A percentile compares a stretch with the other conserved stretches of the same genome.
Evolutionary conservation across 2,113 vertebrate genomes (phyloP).

Genomic region (Chiloscyllium plagiosum): DNA sequence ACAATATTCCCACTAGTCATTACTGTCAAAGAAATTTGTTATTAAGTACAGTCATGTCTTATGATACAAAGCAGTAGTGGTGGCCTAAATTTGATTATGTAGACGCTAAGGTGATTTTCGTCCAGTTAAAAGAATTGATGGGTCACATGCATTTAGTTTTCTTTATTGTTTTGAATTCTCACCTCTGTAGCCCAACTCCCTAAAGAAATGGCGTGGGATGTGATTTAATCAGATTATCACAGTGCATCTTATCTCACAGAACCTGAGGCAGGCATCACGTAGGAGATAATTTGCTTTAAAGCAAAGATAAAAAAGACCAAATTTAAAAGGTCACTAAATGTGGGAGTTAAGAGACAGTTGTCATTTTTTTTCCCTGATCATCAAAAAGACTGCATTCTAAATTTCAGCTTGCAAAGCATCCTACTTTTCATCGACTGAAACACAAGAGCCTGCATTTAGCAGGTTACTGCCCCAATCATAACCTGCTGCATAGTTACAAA

Average conservation of each 20-base stretch:
- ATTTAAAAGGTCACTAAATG: slow-evolving; percentile 32
- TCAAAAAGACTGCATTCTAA: not conserved
- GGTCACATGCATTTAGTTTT: not conserved
- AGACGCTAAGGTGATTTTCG: not conserved
- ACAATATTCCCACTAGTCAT: not conserved
- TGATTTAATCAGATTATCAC: slow-evolving; percentile 9
- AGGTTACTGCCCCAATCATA: slow-evolving; percentile 27
- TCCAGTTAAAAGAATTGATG: not conserved
- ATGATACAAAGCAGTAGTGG: not conserved
- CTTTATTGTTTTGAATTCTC: not conserved
- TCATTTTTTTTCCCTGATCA: not conserved
- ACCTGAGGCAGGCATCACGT: not conserved
- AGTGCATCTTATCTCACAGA: not conserved
- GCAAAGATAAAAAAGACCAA: slow-evolving; percentile 11
- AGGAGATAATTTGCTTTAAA: not conserved
- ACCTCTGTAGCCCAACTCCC: not conserved
- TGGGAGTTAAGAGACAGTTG: slow-evolving; percentile 18
- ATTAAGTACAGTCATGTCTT: not conserved
- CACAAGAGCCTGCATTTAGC: slow-evolving; percentile 4
- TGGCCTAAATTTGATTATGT: not conserved
- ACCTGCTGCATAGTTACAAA: slow-evolving; percentile 21
- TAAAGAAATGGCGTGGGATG: slow-evolving; percentile 24
- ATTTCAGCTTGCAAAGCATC: slow-evolving; percentile 23
- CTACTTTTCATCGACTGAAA: not conserved
- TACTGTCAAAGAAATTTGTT: not conserved